Evolutionary conservation across 64 coral and sea anemone genomes (phyloP), one percentile per base, ranked within the genome.

Genomic region (Orbicella faveolata): DNA sequence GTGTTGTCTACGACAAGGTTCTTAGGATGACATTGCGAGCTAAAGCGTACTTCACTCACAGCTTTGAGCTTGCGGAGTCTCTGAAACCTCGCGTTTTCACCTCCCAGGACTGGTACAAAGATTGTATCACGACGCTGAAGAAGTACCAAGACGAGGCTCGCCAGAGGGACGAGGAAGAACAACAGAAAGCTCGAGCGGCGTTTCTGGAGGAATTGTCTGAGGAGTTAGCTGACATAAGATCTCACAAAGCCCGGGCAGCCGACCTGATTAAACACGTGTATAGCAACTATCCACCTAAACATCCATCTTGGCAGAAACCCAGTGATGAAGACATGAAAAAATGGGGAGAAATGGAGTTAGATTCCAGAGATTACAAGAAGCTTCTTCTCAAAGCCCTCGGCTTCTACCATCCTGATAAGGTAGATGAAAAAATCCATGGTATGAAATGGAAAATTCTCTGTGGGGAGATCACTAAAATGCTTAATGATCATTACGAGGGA

Each of bases 1-100:
- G 95, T 19, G 79, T 52, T 34, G 95, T 96, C 52, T 96, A 96
- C 36, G 87, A 93, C 79, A 88, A 88, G 61, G 89, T 96, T 8
- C 69, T 96, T 33, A 96, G 74, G 52, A 15, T 90, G 10, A 87
- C 80, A 30, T 19, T 67, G 2, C 89, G 33, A 83, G 91, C 95
- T 14, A 96, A 96, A 82, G 74, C 61, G 21, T 96, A 96, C 64
- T 96, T 69, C n/a, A 96, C 73, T 23, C 51, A 69, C 34, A 62
- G 83, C 51, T 77, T 96, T 4, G 76, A 96, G 74, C 84, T 96
- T 21, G 91, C 52, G 0, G 95, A 96, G 83, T 93, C 92, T 1
- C 67, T 96, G 19, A 96, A 93, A 82, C 91, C 91, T 26, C 91
- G 91, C 26, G 87, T 85, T 20, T 96, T 96, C 48, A 72, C 76